Evolutionary conservation across 2,888 invertebrate species (phyloP), one percentile per base, ranked within the genome.

Genomic region (Spodoptera exigua): DNA sequence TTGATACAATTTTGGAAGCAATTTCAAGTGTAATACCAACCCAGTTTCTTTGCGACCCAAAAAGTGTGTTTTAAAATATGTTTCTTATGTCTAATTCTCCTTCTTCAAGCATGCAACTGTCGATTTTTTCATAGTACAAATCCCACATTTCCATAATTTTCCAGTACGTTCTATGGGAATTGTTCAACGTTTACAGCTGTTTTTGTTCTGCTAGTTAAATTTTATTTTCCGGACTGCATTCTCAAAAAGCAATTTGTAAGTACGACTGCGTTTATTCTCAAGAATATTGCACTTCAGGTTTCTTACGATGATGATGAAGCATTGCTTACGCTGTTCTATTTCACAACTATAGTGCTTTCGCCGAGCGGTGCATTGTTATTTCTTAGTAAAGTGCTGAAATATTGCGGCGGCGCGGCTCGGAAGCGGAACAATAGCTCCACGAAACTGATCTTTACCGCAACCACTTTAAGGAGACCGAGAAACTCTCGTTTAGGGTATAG

Each of bases 311-410:
- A 89, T 88, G 86, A 88, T 88, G 89, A 90, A 88, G 88, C 79
- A 89, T 88, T 82, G 85, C 88, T 83, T 81, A 76, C 81, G 83
- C 78, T 82, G 82, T 82, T 84, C 84, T 85, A 87, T 86, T 90
- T 89, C 85, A 83, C 81, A 77, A 81, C 83, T 81, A 83, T 85
- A 89, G 88, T 87, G 87, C 89, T 88, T 85, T 89, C 85, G 83
- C 82, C 82, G 81, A 84, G 83, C 82, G 80, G 74, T 81, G 88
- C 89, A 91, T 91, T 92, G 92, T 93, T 92, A 91, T 92, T 92
- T 92, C 91, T 90, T 83, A 86, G 84, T 78, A 79, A 83, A 90
- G 89, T 85, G 88, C 85, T 92, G 89, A 92, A 90, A 92, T 92
- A 93, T 92, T 88, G 88, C 85, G 78, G 83, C 81, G 83, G 81